Evolutionary conservation across 2,888 invertebrate genomes (phyloP), one percentile per base, ranked within the genome.

Genomic region (Epirrita christyi): DNA sequence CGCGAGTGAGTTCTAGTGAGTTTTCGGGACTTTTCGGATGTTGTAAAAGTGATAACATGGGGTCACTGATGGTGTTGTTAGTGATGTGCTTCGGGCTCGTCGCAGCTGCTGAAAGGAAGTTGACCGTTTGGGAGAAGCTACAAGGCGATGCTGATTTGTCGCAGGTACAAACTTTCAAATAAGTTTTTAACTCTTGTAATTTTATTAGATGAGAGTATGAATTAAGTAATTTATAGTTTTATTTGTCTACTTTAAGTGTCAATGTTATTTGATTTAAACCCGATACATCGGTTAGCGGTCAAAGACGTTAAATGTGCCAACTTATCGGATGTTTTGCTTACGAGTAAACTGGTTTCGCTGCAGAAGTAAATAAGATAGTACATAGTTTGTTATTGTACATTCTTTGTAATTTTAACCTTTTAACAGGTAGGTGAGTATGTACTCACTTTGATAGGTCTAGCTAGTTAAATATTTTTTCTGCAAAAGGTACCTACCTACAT

Each of bases 91-190:
- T 76, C 50, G 78, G 81, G 69, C 63, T 77, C 52, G 84, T 76
- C 40, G 62, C 70, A 11, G 88, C 83, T 37, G 59, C 55, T 41
- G 88, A 89, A 51, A 82, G 83, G 70, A 89, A 88, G 78, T 78
- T 86, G 72, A 93, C 94, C 63, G 89, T 94, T 61, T 89, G 93
- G 66, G 94, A 95, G 80, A 94, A 94, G 88, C 92, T 95, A 69
- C 88, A 89, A 70, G 93, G 92, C 81, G 95, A 95, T 85, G 80
- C 93, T 61, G 95, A 95, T 80, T 91, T 95, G 68, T 94, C 95
- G 66, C 93, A 95, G 95, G 95, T 95, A 93, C 60, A 78, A 84
- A 82, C 75, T 84, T 85, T 78, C 55, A 49, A 71, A 74, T 55
- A 63, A 75, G 68, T 71, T 68, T 56, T 66, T 61, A 53, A 59